These are phyloP conservation scores for Neodiprion pinetum DNA, from an alignment of 1,140 invertebrate genomes.

Conservation along the genomic window DNA sequence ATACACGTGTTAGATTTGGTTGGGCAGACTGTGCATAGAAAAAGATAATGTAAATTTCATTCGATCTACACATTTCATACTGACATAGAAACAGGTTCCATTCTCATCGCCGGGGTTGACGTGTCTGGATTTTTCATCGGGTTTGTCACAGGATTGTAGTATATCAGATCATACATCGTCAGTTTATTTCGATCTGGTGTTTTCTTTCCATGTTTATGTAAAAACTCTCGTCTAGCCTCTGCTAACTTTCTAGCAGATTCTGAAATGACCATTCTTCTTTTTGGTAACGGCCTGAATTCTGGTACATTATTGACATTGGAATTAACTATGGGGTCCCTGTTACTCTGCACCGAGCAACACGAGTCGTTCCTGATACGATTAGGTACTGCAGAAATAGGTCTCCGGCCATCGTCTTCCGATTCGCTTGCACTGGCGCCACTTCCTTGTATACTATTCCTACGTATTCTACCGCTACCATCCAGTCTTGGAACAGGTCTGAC, in stretches of 20 bases:
- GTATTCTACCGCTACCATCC: slow-evolving; percentile 50
- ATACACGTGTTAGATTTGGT: neutral
- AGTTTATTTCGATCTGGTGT: slow-evolving; percentile 72
- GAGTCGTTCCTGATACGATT: slow-evolving; percentile 56
- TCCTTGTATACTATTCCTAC: slow-evolving; percentile 60
- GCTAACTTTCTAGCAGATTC: slow-evolving; percentile 63
- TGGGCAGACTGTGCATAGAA: too few species aligned
- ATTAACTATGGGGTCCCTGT: slow-evolving; percentile 34
- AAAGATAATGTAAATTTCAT: neutral
- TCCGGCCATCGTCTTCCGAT: slow-evolving; percentile 56
- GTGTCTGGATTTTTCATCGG: slow-evolving; percentile 63
- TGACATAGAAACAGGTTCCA: slow-evolving; percentile 56
- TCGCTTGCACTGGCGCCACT: slow-evolving; percentile 57
- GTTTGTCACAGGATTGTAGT: slow-evolving; percentile 83
- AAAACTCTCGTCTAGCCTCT: slow-evolving; percentile 66
- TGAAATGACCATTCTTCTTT: slow-evolving; percentile 48
- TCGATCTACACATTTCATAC: slow-evolving; percentile 38
- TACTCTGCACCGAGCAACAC: slow-evolving; percentile 49
- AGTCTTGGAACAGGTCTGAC: slow-evolving; percentile 54
- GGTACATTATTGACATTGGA: slow-evolving; percentile 14
- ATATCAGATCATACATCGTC: slow-evolving; percentile 91
- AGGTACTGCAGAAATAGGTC: slow-evolving; percentile 28
- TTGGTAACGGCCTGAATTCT: slow-evolving; percentile 34
- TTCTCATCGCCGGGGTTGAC: slow-evolving; percentile 31
- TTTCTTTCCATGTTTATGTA: slow-evolving; percentile 64